Evolutionary conservation across 2,113 vertebrate species (phyloP).

Genomic region (Daboia siamensis): DNA sequence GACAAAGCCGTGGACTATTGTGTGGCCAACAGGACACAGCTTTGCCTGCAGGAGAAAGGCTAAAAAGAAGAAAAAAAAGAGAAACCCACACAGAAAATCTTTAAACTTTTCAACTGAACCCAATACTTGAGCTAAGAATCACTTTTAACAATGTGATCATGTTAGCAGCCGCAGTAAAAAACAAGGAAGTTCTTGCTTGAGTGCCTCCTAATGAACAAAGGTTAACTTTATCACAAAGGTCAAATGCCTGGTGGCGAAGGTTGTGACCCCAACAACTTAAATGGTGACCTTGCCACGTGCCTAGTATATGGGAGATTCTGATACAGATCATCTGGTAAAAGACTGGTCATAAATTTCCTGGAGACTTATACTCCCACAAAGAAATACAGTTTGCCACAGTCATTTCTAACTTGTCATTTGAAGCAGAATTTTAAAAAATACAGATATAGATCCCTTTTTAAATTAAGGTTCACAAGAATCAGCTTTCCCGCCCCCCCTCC

Average conservation of each 20-base stretch:
- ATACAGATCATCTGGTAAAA: slow-evolving; percentile 80
- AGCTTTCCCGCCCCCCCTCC: slow-evolving; percentile 51
- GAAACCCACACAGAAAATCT: slow-evolving; percentile 42
- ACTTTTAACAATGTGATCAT: slow-evolving; percentile 72
- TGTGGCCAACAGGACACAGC: slow-evolving; percentile 15
- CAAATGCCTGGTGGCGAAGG: slow-evolving; percentile 90
- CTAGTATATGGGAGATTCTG: slow-evolving; percentile 81
- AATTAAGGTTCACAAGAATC: slow-evolving; percentile 57
- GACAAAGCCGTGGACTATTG: slow-evolving; percentile 4
- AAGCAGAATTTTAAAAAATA: slow-evolving; percentile 32
- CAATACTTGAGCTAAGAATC: slow-evolving; percentile 58
- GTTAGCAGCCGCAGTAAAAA: slow-evolving; percentile 77
- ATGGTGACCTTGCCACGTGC: slow-evolving; percentile 88
- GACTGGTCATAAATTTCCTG: slow-evolving; percentile 81
- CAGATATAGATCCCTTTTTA: background rate
- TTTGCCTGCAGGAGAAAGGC: slow-evolving; percentile 1
- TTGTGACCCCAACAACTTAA: slow-evolving; percentile 87
- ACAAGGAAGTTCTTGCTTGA: slow-evolving; percentile 84
- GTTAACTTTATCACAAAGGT: slow-evolving; percentile 95
- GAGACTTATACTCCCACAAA: slow-evolving; percentile 72
- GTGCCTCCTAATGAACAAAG: slow-evolving; percentile 90
- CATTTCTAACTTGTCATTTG: slow-evolving; percentile 71
- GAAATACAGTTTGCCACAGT: slow-evolving; percentile 68
- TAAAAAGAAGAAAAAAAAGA: background rate
- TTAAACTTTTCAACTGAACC: slow-evolving; percentile 60